phyloP scores from a whole-genome alignment of 2,113 vertebrate species.

The Elgaria multicarinata region DNA sequence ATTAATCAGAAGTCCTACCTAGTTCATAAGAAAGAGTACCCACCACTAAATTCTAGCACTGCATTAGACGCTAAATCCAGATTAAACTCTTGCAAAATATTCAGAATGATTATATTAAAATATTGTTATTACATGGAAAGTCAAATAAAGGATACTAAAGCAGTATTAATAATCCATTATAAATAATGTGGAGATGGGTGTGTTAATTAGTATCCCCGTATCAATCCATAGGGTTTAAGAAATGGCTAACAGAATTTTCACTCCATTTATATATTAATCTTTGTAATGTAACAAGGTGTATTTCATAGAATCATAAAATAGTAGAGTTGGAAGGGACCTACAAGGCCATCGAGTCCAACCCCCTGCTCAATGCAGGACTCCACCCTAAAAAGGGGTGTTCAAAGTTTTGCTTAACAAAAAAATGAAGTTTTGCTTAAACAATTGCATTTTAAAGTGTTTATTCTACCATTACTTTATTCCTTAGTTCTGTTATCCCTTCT shows the following conservation, averaged over 20 bases:
- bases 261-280: background rate
- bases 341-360: too few relatives aligned
- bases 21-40: background rate
- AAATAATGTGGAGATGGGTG: background rate
- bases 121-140: background rate
- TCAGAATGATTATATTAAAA: background rate
- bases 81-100: background rate
- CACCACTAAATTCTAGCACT: background rate
- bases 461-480: background rate
- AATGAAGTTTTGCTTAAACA: too few relatives aligned
- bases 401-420: background rate
- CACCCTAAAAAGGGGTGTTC: background rate
- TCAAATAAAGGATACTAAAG: background rate
- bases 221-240: background rate
- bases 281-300: background rate
- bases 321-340: too few relatives aligned
- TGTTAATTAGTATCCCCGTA: background rate
- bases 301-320: too few relatives aligned
- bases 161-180: background rate
- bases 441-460: background rate
- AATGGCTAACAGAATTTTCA: background rate
- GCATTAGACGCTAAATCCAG: background rate
- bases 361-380: too few relatives aligned
- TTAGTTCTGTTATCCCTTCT: background rate
- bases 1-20: background rate